Percentiles rank a stretch among this genome's conserved stretches.
These are phyloP conservation scores for Mizuhopecten yessoensis DNA, from an alignment of 1,140 invertebrate genomes.

Conservation along the genomic window DNA sequence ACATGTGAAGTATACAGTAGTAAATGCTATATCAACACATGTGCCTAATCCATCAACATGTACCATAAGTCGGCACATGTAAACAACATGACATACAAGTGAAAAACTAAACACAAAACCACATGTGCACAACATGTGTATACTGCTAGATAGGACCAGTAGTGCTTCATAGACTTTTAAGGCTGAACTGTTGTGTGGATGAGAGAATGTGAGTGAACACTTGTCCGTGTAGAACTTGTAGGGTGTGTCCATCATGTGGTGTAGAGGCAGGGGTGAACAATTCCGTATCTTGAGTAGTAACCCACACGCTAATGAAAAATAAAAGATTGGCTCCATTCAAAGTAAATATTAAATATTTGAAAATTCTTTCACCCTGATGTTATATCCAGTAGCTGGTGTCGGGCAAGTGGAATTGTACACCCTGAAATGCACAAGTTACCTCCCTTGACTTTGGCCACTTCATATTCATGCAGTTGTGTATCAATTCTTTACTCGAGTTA, in stretches of 20 bases:
- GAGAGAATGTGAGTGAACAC: not conserved
- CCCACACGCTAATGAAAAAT: no score
- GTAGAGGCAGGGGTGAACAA: no score
- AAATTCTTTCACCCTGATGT: no score
- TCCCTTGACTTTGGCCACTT: not conserved
- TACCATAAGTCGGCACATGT: not conserved
- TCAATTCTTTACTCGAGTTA: no score
- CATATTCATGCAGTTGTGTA: no score
- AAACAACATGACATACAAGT: not conserved
- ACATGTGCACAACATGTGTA: not conserved
- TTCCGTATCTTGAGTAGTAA: no score
- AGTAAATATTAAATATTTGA: no score
- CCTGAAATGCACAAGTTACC: not conserved
- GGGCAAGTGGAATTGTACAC: no score
- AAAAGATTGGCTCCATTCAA: no score
- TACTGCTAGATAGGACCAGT: not conserved
- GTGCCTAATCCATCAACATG: not conserved
- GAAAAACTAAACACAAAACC: not conserved
- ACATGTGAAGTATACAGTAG: not conserved
- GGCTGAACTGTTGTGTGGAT: not conserved
- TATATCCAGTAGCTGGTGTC: no score
- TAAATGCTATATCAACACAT: not conserved
- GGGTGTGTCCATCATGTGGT: not conserved
- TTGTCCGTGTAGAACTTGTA: no score
- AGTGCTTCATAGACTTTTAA: not conserved